phyloP scores from a whole-genome alignment of 2,797 vertebrate species.

The Pterois miles region DNA sequence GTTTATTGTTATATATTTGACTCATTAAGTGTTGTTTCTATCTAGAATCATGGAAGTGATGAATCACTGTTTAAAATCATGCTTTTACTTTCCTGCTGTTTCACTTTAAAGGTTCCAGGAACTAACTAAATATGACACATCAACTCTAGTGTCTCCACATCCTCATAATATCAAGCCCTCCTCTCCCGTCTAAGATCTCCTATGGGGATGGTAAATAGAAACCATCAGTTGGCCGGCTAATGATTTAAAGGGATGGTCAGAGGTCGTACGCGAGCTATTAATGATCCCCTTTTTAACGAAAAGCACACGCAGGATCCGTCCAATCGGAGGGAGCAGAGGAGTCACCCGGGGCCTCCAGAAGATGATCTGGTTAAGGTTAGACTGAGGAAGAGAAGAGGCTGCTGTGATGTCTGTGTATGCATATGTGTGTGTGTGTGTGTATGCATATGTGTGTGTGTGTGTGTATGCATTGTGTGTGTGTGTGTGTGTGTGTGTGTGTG shows the following conservation, averaged over 20 bases:
- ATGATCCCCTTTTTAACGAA: conserved; percentile 76
- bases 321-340: conserved; percentile 56
- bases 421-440: conserved; percentile 10
- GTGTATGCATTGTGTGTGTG: neutral
- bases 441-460: neutral
- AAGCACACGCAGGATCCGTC: conserved; percentile 64
- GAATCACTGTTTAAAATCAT: neutral
- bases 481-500: conserved; percentile 16
- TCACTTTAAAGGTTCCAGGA: neutral
- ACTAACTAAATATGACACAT: conserved; percentile 27
- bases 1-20: neutral
- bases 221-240: conserved; percentile 75
- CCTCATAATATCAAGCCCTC: conserved; percentile 34
- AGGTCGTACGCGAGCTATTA: conserved; percentile 76
- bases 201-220: conserved; percentile 73
- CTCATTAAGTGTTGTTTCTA: neutral
- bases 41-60: neutral
- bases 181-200: conserved; percentile 50
- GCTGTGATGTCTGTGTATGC: conserved; percentile 26
- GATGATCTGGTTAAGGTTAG: conserved; percentile 70
- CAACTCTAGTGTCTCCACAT: conserved; percentile 35
- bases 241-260: conserved; percentile 80
- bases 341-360: conserved; percentile 64
- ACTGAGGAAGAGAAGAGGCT: conserved; percentile 71
- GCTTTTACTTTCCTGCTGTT: neutral